A percentile compares a stretch with the other conserved stretches of the same genome.
Conservation (phyloP, 2,888 invertebrate genomes). For the Petrophora chlorosata region DNA sequence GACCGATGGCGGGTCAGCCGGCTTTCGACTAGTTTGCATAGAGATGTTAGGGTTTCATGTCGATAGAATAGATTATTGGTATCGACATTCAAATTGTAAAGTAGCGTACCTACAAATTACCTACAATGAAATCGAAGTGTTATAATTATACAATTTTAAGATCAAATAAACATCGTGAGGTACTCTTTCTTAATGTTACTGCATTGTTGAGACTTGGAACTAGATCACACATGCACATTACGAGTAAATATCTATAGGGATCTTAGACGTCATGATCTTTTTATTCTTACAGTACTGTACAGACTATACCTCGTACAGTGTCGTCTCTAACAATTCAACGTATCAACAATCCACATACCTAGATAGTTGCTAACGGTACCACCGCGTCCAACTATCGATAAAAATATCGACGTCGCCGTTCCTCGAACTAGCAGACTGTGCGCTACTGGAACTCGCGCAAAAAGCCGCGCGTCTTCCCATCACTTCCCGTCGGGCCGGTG, state of each 20-base stretch:
- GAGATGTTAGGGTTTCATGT: slow-evolving; percentile 22
- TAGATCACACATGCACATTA: no score
- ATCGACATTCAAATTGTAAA: background rate
- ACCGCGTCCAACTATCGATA: slow-evolving; percentile 21
- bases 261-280: no score
- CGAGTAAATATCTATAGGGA: no score
- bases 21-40: slow-evolving; percentile 38
- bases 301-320: no score
- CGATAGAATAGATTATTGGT: slow-evolving; percentile 11
- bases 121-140: no score
- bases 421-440: slow-evolving; percentile 33
- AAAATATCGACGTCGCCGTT: slow-evolving; percentile 23
- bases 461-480: slow-evolving; percentile 29
- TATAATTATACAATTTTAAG: no score
- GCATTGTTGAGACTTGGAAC: no score
- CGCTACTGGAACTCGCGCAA: slow-evolving; percentile 30
- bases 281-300: no score
- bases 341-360: slow-evolving; percentile 1
- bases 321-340: background rate
- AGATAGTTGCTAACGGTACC: slow-evolving; percentile 18
- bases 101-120: no score
- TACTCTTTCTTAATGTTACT: no score
- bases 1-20: slow-evolving; percentile 26
- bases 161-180: no score
- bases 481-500: slow-evolving; percentile 34